Evolutionary conservation across 2,888 invertebrate species (phyloP), one percentile per base, ranked within the genome.

Genomic region (Phoenoteleia sp.): DNA sequence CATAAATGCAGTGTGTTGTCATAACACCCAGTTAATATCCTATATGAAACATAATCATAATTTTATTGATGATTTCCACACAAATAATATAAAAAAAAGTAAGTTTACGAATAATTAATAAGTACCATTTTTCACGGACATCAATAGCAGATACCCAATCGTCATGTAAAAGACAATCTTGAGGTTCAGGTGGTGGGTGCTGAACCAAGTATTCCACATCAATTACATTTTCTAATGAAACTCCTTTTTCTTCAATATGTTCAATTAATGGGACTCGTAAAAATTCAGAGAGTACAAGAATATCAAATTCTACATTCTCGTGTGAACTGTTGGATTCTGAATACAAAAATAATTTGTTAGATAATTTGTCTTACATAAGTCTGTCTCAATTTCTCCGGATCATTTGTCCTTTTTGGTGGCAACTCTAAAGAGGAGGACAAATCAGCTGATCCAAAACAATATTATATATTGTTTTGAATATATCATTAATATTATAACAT

Each of bases 91-190:
- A 81, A 84, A 23, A 15, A 47, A 17, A 17, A 47, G 3, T 47
- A 21, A 47, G 19, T 4, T 21, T 52, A 25, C 1, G 29, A 27
- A 15, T 29, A 9, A 62, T 23, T 13, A 45, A 47, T 19, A n/a
- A 4, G 89, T 91, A 96, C 97, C 97, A 97, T 91, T 96, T 96
- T 45, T 95, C 95, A 83, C 95, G 94, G 45, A 96, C 95, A 88
- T 97, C 96, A 0, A 99, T 96, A 49, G 98, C 96, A 19, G 98
- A 97, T n/a, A 99, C 98, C 99, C 99, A 99, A 93, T 99, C 99
- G 94, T 99, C 98, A 91, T 99, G 99, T 93, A 98, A 95, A 86
- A 99, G 94, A 92, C 98, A 98, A 93, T 99, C 97, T 92, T 98
- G 96, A 0, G 99, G 99, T 90, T 97, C 96, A 0, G 99, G 99